A percentile compares a stretch with the other conserved stretches of the same genome.
phyloP scores from a whole-genome alignment of 1,140 invertebrate genomes.

The Drosophila rhopaloa region DNA sequence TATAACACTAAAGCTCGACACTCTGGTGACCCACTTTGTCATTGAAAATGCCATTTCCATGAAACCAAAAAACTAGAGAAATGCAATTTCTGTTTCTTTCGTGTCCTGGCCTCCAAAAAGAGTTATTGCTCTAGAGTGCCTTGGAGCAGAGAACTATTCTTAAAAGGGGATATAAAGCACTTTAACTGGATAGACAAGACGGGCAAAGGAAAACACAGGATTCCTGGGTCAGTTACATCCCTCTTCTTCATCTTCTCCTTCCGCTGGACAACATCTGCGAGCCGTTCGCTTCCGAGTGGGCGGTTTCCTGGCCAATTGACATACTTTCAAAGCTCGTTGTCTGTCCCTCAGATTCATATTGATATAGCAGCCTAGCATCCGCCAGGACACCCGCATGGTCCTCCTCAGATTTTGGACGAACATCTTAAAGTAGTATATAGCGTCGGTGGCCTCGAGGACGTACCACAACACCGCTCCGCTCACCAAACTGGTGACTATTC shows the following conservation, averaged over 20 bases:
- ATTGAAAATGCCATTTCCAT: neutral
- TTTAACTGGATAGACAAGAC: slow-evolving; percentile 26
- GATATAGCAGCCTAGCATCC: slow-evolving; percentile 14
- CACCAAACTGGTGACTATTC: slow-evolving; percentile 13
- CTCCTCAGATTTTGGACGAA: neutral
- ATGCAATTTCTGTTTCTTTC: neutral
- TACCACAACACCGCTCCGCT: slow-evolving; percentile 36
- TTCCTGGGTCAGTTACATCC: slow-evolving; percentile 3
- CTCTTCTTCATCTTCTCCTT: neutral
- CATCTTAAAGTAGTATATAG: neutral
- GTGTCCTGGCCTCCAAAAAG: neutral
- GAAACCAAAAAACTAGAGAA: slow-evolving; percentile 7
- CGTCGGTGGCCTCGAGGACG: slow-evolving; percentile 51
- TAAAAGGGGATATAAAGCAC: slow-evolving; percentile 28
- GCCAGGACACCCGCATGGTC: neutral
- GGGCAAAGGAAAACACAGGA: slow-evolving; percentile 3
- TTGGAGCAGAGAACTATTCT: slow-evolving; percentile 10
- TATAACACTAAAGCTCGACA: too few relatives aligned
- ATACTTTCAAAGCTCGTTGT: slow-evolving; percentile 27
- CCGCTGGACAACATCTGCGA: neutral
- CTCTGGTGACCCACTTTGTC: slow-evolving; percentile 16
- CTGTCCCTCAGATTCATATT: slow-evolving; percentile 16
- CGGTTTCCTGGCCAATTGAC: slow-evolving; percentile 10
- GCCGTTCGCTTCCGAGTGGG: neutral
- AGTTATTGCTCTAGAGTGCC: slow-evolving; percentile 27